A percentile compares a stretch with the other conserved stretches of the same genome.
Evolutionary conservation across 2,113 vertebrate genomes (phyloP).

Genomic region (Hyperoodon ampullatus): DNA sequence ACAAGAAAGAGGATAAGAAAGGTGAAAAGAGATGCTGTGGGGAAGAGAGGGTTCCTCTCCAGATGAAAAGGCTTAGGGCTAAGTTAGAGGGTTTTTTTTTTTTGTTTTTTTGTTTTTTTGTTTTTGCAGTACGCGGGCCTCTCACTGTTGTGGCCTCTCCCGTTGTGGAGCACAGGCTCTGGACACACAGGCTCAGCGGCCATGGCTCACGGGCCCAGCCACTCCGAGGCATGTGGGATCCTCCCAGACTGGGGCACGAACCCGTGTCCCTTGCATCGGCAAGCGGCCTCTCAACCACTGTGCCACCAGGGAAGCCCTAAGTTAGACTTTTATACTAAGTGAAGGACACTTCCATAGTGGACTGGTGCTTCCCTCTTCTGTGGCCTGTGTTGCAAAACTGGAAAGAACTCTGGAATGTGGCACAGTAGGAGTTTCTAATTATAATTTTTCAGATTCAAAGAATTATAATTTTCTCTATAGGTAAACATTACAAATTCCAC

Average conservation of each 20-base stretch:
- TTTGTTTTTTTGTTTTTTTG: too few species aligned
- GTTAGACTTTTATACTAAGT: not conserved
- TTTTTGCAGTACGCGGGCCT: too few species aligned
- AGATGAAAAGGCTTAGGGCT: not conserved
- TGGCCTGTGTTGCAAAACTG: not conserved
- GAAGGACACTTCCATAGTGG: not conserved
- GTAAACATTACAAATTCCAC: slow-evolving; percentile 13
- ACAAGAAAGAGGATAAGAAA: not conserved
- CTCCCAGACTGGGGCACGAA: too few species aligned
- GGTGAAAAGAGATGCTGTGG: not conserved
- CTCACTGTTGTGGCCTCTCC: too few species aligned
- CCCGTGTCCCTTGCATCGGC: too few species aligned
- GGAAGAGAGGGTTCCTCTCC: not conserved
- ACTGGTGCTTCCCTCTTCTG: not conserved
- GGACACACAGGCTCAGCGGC: too few species aligned
- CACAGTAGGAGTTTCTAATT: not conserved
- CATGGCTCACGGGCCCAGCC: too few species aligned
- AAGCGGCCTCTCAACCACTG: too few species aligned
- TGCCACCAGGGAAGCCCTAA: not conserved
- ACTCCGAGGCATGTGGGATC: too few species aligned
- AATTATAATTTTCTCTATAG: not conserved
- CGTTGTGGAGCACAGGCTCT: too few species aligned
- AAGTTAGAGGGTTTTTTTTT: not conserved
- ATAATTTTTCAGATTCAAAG: not conserved
- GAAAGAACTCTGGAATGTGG: not conserved